A percentile compares a stretch with the other conserved stretches of the same genome.
phyloP scores from a whole-genome alignment of 2,797 vertebrate genomes.

The Mormyrus hasselquistii region DNA sequence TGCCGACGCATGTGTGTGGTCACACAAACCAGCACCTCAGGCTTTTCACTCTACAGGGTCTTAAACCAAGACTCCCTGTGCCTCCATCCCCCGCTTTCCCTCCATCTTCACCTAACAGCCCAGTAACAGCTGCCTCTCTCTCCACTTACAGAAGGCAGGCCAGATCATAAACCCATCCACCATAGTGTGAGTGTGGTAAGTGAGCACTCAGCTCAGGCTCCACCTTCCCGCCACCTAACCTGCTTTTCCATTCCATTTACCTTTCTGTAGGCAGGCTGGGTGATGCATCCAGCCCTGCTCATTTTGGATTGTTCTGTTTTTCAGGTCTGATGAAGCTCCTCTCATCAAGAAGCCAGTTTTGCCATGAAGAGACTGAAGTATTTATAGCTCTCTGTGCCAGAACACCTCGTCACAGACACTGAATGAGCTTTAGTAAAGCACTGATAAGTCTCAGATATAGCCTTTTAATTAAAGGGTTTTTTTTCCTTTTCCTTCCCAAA shows the following conservation, averaged over 20 bases:
- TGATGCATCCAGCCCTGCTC: background rate
- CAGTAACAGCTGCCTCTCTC: slow-evolving; percentile 53
- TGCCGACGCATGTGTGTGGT: background rate
- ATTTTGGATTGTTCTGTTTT: slow-evolving; percentile 13
- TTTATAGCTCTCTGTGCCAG: slow-evolving; percentile 28
- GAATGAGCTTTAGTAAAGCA: slow-evolving; percentile 37
- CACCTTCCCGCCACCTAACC: background rate
- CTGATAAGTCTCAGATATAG: slow-evolving; percentile 42
- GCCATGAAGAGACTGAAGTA: slow-evolving; percentile 1
- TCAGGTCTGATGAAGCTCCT: slow-evolving; percentile 41
- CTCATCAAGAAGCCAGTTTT: slow-evolving; percentile 27
- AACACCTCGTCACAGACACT: slow-evolving; percentile 27
- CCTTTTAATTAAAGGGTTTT: slow-evolving; percentile 38
- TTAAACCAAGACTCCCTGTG: background rate
- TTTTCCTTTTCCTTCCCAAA: slow-evolving; percentile 48
- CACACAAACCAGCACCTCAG: background rate
- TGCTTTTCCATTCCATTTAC: background rate
- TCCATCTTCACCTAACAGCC: slow-evolving; percentile 27
- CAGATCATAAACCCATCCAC: slow-evolving; percentile 66
- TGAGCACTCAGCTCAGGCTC: slow-evolving; percentile 27
- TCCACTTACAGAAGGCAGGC: slow-evolving; percentile 58
- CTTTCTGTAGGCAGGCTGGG: background rate
- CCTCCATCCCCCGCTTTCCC: background rate
- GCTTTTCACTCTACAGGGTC: background rate
- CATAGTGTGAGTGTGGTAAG: slow-evolving; percentile 66